A percentile compares a stretch with the other conserved stretches of the same genome.
Conservation (phyloP, 2,113 vertebrate genomes). For the Trinectes maculatus region DNA sequence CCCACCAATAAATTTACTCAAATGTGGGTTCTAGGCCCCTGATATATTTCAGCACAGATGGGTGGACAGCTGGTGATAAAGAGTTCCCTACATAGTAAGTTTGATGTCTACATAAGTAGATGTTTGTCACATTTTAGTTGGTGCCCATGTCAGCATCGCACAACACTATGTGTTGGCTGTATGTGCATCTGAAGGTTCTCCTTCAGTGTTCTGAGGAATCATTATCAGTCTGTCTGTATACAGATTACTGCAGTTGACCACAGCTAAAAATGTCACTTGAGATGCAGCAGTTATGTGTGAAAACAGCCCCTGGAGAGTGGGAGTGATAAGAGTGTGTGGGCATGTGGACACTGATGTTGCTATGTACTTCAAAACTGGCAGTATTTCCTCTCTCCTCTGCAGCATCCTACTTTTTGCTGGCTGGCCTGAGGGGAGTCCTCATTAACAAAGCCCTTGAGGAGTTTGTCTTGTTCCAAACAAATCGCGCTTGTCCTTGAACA, state of each 20-base stretch:
- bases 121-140: conserved; percentile 1
- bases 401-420: conserved; percentile 46
- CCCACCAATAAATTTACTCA: not conserved
- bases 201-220: not conserved
- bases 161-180: not conserved
- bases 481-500: conserved; percentile 44
- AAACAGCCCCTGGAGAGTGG: conserved; percentile 20
- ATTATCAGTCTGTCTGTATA: not conserved
- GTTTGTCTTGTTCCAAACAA: conserved; percentile 50
- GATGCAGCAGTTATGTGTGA: conserved; percentile 14
- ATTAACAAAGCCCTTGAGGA: conserved; percentile 38
- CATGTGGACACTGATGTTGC: conserved; percentile 41
- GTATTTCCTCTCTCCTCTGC: conserved; percentile 28
- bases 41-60: not conserved
- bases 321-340: conserved; percentile 39
- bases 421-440: conserved; percentile 58
- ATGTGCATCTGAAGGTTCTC: not conserved
- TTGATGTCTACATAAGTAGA: conserved; percentile 6
- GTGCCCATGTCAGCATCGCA: not conserved
- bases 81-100: not conserved
- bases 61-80: not conserved
- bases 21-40: not conserved
- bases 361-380: conserved; percentile 26
- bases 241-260: not conserved
- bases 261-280: conserved; percentile 26